Evolutionary conservation across 2,797 vertebrate species (phyloP), one percentile per base, ranked within the genome.

Genomic region (Spinibarbus caldwelli): DNA sequence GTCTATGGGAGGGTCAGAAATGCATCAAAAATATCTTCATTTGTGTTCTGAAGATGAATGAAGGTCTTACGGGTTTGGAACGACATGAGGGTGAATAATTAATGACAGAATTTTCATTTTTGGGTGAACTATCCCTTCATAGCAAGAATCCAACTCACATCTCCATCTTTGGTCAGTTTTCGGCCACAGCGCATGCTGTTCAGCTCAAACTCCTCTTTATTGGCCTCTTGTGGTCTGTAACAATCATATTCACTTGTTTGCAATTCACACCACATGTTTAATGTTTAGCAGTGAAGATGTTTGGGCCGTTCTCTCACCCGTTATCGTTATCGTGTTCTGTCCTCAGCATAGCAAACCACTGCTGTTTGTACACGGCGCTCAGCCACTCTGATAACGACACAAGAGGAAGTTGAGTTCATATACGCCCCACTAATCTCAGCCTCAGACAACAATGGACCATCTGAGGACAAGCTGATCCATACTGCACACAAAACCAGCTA

Each of bases 301-400:
- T 6, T 14, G 34, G n/a, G 12, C 15, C 5, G 19, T 38, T 80
- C 59, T 94, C 97, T 95, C 91, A 99, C 98, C 98, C 98, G 10
- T 95, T 95, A 88, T 99, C 98, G 84, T 96, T 98, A 91, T 99
- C 98, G 87, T 99, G 98, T 90, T 99, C 98, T 88, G 97, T 97
- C 80, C 98, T 95, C 23, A 99, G 96, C 98, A 99, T 98, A 34
- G 98, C 95, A 88, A 99, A 97, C 98, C 98, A 99, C 93, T 99
- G 98, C 91, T 96, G 97, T 91, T 99, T 99, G 93, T 99, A 99
- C 82, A 99, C 94, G 0, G 93, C 94, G 6, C 93, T 96, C 47
- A 99, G 93, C 98, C 98, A 99, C 67, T 96, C 98, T 99, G 86
- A 1, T 87, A 11, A 47, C 31, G 0, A 70, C n/a, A 78, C 29